A percentile compares a stretch with the other conserved stretches of the same genome.
Evolutionary conservation across 2,888 invertebrate species (phyloP).

Genomic region (Pilophorus perplexus): DNA sequence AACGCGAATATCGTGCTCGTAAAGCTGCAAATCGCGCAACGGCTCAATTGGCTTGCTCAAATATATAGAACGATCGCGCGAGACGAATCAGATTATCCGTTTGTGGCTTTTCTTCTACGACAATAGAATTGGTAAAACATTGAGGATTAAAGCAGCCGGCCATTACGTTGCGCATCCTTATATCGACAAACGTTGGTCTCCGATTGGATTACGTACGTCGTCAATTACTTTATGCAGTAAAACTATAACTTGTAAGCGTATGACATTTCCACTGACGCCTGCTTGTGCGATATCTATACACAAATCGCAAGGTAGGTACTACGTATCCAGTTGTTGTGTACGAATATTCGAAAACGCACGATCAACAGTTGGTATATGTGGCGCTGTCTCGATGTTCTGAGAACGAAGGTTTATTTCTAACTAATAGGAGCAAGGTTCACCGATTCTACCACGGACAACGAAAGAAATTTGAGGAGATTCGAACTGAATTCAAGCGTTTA

Average conservation of each 20-base stretch:
- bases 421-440: background rate
- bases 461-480: background rate
- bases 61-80: background rate
- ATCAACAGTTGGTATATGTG: slow-evolving; percentile 1
- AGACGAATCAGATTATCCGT: background rate
- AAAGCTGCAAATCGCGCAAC: too few species aligned
- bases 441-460: slow-evolving; percentile 9
- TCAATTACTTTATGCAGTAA: slow-evolving; percentile 23
- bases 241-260: slow-evolving; percentile 24
- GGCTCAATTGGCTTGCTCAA: slow-evolving; percentile 1
- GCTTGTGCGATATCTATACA: slow-evolving; percentile 36
- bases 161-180: slow-evolving; percentile 26
- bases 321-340: background rate
- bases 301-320: slow-evolving; percentile 14
- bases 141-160: slow-evolving; percentile 29
- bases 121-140: slow-evolving; percentile 24
- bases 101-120: background rate
- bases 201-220: slow-evolving; percentile 35
- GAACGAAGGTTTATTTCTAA: slow-evolving; percentile 15
- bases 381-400: slow-evolving; percentile 8
- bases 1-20: too few species aligned
- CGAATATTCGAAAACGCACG: slow-evolving; percentile 10
- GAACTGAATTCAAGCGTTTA: background rate
- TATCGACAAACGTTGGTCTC: slow-evolving; percentile 31
- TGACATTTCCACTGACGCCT: slow-evolving; percentile 38